phyloP scores from a whole-genome alignment of 2,113 vertebrate species.

The Eidolon helvum region DNA sequence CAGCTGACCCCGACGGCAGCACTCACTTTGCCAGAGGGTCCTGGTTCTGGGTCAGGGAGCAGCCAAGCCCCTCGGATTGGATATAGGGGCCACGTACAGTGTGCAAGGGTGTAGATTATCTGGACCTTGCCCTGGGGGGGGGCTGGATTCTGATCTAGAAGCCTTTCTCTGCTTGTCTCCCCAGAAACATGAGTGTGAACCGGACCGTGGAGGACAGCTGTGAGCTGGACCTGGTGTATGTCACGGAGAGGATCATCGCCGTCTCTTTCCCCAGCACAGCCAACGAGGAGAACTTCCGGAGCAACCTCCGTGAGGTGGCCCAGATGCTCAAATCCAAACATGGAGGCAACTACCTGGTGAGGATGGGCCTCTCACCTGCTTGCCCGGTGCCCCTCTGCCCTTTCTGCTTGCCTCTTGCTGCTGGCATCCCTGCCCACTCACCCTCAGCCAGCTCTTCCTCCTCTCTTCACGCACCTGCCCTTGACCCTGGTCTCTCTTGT shows the following conservation, averaged over 20 bases:
- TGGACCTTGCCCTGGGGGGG: accelerated
- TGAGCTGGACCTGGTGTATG: conserved; percentile 94
- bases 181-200: conserved; percentile 88
- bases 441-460: not conserved
- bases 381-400: accelerated
- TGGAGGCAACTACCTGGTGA: conserved; percentile 94
- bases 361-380: accelerated
- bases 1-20: not conserved
- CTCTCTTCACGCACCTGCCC: not conserved
- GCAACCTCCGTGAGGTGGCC: conserved; percentile 95
- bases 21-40: not conserved
- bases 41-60: not conserved
- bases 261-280: conserved; percentile 92
- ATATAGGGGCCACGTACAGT: accelerated
- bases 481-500: accelerated
- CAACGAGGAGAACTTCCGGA: conserved; percentile 92
- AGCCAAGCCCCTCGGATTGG: too few species aligned
- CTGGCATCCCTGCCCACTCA: too few species aligned
- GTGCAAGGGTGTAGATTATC: accelerated
- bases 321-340: conserved; percentile 99
- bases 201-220: conserved; percentile 93
- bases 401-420: not conserved
- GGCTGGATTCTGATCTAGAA: not conserved
- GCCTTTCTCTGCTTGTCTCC: not conserved
- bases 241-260: conserved; percentile 94